Evolutionary conservation across 92 coral and sea anemone genomes (phyloP), one percentile per base, ranked within the genome.

Genomic region (Porites lobata): DNA sequence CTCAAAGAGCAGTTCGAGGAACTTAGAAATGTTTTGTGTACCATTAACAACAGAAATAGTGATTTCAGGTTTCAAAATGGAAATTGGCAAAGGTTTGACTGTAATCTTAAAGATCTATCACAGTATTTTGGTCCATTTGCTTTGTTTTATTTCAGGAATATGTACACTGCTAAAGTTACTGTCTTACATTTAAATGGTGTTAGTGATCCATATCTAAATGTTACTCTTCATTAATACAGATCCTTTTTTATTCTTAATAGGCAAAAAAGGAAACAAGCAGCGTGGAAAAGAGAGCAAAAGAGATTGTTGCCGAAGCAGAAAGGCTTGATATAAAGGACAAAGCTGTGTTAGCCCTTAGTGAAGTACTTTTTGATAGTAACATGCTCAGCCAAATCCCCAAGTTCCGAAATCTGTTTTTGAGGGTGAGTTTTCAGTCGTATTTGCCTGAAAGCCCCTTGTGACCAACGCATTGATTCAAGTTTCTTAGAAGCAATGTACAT

Each of bases 241-340:
- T 79, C 4, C 65, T 8, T 11, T 29, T 14, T 72, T 50, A 82
- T 61, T 79, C 24, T 81, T 54, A 38, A 26, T 71, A 96, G 99
- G 88, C 78, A 57, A 94, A 91, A 74, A 96, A 96, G 89, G 91
- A 90, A 78, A 70, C 86, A 2, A 92, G 89, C 66, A 56, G 87
- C 50, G 65, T 92, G 53, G 97, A 89, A 18, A 93, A 85, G 38
- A 56, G 78, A 57, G 90, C 74, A 12, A 96, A 94, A 85, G 95
- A 90, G 82, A 83, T 98, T 75, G 91, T 96, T 56, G 94, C 99
- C 7, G 99, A 98, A 79, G 99, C 99, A 51, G 99, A 96, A 53
- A 94, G 99, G 26, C 93, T 98, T 75, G 99, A 98, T 67, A 92
- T 98, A 50, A 95, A 88, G 82, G 99, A 98, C 81, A 98, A 98